Base-by-base conservation (phyloP, 2,113 vertebrate genomes). In the Oncorhynchus keta region DNA sequence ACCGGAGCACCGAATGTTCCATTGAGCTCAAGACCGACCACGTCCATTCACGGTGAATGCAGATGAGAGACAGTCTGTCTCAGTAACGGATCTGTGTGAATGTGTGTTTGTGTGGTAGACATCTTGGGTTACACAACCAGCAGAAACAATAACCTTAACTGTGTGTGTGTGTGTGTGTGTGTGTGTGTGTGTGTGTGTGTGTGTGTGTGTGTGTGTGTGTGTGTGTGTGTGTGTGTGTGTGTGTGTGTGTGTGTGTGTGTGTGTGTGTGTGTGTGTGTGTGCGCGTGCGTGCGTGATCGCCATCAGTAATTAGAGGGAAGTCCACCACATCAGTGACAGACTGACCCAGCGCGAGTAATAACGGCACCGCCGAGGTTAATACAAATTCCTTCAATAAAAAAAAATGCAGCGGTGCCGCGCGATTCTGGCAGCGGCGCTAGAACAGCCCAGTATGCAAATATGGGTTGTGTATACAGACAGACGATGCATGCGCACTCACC, bases 401-500 rank as follows among this genome's bases (percentile, higher is more conserved):
- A 84, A 90, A 71, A 85, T 80, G 84, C 80, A 86, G 69, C 78
- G 79, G 82, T 87, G 89, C 79, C 67, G 66, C 88, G 90, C 89
- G 86, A 87, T 90, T 55, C 88, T 45, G 39, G 39, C 39, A 45
- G 39, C 39, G 8, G 39, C 39, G 9, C 39, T 73, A 66, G 79
- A 78, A 82, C 71, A 80, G 85, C 16, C 61, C 83, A 77, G 75
- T 83, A 80, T 83, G 85, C 84, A 85, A 84, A 80, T 83, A 48
- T 81, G 67, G 74, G 75, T 59, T 88, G 83, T 85, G 83, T 78
- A 81, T 83, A 87, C 83, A 87, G 85, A 87, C 83, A 87, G 84
- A 89, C 79, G 78, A 84, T 68, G 71, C 82, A 82, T 85, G 83
- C 89, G 83, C 88, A 92, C 93, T 92, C 87, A 94, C 92, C 92